Evolutionary conservation across 2,113 vertebrate genomes (phyloP).

Genomic region (Toxotes jaculatrix): DNA sequence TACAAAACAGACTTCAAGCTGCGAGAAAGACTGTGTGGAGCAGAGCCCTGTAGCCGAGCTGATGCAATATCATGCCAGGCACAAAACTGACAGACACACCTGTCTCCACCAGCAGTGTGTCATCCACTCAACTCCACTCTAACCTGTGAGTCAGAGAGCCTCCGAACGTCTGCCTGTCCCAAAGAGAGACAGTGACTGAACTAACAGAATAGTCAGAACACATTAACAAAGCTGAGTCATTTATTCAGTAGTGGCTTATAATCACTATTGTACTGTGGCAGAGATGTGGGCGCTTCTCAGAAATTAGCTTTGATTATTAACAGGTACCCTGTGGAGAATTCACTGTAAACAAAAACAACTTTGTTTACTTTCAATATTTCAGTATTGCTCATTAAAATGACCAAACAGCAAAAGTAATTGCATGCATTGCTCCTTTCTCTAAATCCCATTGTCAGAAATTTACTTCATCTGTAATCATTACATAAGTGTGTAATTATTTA

Average conservation of each 20-base stretch:
- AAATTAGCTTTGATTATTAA: constrained; percentile 31
- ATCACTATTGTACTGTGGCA: constrained; percentile 28
- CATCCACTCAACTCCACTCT: constrained; percentile 40
- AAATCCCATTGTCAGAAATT: background rate
- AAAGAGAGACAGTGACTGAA: constrained; percentile 33
- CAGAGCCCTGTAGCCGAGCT: constrained; percentile 26
- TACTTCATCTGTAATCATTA: constrained; percentile 1
- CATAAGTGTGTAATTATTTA: background rate
- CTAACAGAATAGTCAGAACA: constrained; percentile 16
- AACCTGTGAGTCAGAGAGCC: constrained; percentile 50
- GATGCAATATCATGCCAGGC: constrained; percentile 37
- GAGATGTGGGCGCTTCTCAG: constrained; percentile 35
- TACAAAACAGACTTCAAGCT: background rate
- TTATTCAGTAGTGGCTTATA: constrained; percentile 36
- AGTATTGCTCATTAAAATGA: background rate
- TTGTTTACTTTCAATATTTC: background rate
- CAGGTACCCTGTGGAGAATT: constrained; percentile 1
- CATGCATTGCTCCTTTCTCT: background rate
- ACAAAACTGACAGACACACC: constrained; percentile 46
- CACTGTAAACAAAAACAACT: constrained; percentile 8
- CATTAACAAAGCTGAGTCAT: constrained; percentile 52
- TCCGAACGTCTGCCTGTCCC: constrained; percentile 31
- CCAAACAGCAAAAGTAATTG: background rate
- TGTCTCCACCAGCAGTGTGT: constrained; percentile 30
- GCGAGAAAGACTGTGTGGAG: background rate